Conservation (phyloP, 2,113 vertebrate genomes). For the Grammomys dolichurus region DNA sequence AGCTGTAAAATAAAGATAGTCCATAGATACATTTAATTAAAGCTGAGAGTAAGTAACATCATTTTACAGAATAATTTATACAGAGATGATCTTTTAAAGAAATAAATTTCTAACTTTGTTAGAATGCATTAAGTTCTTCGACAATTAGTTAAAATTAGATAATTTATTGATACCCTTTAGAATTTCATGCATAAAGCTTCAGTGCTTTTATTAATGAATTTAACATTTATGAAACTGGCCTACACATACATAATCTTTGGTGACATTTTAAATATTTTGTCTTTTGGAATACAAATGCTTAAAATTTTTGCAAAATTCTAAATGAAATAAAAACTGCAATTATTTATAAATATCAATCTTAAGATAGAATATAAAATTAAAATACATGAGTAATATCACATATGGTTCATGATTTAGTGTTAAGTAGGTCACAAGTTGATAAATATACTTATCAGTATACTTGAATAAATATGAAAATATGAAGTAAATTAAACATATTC, state of each 20-base stretch:
- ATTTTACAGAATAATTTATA: constrained; percentile 58
- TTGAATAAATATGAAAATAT: constrained; percentile 2
- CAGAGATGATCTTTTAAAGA: constrained; percentile 17
- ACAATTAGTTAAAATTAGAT: constrained; percentile 15
- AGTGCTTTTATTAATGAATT: constrained; percentile 41
- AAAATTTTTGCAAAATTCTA: background rate
- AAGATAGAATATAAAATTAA: background rate
- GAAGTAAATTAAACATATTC: background rate
- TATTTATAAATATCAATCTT: background rate
- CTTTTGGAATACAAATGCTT: background rate
- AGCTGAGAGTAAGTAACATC: constrained; percentile 3
- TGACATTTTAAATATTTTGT: background rate
- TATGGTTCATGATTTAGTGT: background rate
- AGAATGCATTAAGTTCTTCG: constrained; percentile 59
- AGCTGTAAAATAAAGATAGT: constrained; percentile 17
- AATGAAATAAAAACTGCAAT: background rate
- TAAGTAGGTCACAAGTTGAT: background rate
- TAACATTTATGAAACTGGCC: background rate
- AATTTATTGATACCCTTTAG: constrained; percentile 56
- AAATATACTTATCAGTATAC: background rate
- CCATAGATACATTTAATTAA: constrained; percentile 72
- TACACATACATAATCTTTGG: background rate
- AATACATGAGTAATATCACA: background rate
- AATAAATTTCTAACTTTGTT: background rate
- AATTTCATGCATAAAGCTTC: background rate